Evolutionary conservation across 2,113 vertebrate species (phyloP), one percentile per base, ranked within the genome.

Genomic region (Rhinichthys klamathensis): DNA sequence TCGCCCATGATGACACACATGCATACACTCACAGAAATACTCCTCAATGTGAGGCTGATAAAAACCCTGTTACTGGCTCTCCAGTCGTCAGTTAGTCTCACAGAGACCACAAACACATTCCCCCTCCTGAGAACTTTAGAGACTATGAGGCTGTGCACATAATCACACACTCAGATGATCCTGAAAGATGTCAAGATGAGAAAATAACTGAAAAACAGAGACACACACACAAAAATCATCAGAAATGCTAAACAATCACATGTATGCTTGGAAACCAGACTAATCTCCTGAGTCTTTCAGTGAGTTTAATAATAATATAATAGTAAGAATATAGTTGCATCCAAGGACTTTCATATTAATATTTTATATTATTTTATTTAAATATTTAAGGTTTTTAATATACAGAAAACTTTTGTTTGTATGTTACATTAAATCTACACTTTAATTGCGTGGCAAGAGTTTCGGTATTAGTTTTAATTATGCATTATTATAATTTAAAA

Each of bases 1-100:
- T 97, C 96, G 87, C 96, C 96, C 97, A 98, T 98, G 90, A 92
- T 84, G 49, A 85, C 84, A 10, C 27, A n/a, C 82, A 49, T 83
- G 67, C 81, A 83, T 67, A 69, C 41, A 51, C 35, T 30, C 61
- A 32, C 25, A 67, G 58, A 32, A 73, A 58, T 0, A 41, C 67
- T 41, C 65, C 65, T 72, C 46, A 58, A 38, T 72, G 67, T 58
- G 80, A 82, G 80, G 80, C 49, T 72, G 65, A 69, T 81, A 15
- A 25, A 51, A 67, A 1, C 79, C 18, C 56, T 4, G 30, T 44
- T 35, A 63, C 38, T 30, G 25, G 41, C 60, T 67, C 18, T 69
- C 25, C 5, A 76, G 74, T 54, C 74, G 41, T 74, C 41, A 2
- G 12, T 76, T 69, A 81, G 79, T 81, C 79, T 81, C 79, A 69